Evolutionary conservation across 2,888 invertebrate species (phyloP).

Genomic region (Busseola fusca): DNA sequence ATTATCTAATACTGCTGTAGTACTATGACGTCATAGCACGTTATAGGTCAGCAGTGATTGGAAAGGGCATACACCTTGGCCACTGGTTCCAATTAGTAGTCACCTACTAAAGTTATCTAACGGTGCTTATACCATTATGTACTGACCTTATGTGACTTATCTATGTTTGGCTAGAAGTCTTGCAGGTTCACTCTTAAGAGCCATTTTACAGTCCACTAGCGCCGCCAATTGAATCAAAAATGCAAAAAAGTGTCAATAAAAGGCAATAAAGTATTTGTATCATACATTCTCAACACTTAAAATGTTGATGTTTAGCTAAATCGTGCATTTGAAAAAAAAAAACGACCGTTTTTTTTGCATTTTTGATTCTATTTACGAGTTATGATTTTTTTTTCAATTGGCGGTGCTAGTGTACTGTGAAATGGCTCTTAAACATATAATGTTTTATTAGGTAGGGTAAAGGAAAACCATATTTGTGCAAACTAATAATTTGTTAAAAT

Average conservation of each 20-base stretch:
- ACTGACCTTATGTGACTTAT: constrained; percentile 2
- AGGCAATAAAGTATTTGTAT: too few relatives aligned
- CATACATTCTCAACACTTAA: too few relatives aligned
- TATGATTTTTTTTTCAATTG: too few relatives aligned
- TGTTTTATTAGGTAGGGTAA: constrained; percentile 16
- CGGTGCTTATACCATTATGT: constrained; percentile 5
- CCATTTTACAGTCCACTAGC: too few relatives aligned
- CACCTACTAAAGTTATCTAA: constrained; percentile 40
- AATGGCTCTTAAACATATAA: too few relatives aligned
- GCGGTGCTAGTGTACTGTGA: too few relatives aligned
- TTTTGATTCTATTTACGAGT: too few relatives aligned
- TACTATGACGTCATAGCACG: constrained; percentile 33
- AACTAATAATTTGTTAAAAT: constrained; percentile 49
- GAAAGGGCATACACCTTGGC: constrained; percentile 54
- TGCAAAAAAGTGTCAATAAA: too few relatives aligned
- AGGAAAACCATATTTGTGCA: constrained; percentile 40
- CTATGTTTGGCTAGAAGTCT: constrained; percentile 14
- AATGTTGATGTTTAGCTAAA: too few relatives aligned
- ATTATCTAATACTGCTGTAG: constrained; percentile 41
- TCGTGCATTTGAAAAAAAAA: too few relatives aligned
- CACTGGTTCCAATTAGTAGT: constrained; percentile 35
- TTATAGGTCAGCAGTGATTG: constrained; percentile 57
- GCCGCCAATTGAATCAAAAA: too few relatives aligned
- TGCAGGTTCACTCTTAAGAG: not conserved
- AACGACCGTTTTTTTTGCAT: too few relatives aligned